A percentile compares a stretch with the other conserved stretches of the same genome.
These are phyloP conservation scores for Phaonia tiefii DNA, from an alignment of 2,888 invertebrate species.

Conservation along the genomic window DNA sequence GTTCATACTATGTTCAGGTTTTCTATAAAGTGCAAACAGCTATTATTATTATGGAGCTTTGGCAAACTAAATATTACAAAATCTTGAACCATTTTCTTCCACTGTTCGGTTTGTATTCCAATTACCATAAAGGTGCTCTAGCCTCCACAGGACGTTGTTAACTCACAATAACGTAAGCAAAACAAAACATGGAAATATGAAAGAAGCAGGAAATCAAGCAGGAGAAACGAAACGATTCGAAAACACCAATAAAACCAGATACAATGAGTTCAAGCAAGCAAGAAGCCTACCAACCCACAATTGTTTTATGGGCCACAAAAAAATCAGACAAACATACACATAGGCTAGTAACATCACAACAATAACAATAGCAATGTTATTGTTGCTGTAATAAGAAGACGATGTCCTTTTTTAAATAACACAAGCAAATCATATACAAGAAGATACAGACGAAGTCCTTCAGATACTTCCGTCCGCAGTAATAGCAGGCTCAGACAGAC, in stretches of 20 bases:
- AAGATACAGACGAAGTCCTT: background rate
- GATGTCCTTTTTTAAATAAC: slow-evolving; percentile 27
- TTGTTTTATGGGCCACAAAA: slow-evolving; percentile 42
- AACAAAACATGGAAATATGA: slow-evolving; percentile 28
- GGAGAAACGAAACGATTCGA: background rate
- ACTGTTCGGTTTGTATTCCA: too few species aligned
- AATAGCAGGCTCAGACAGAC: slow-evolving; percentile 5
- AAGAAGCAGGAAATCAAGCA: slow-evolving; percentile 2
- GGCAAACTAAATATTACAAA: too few species aligned
- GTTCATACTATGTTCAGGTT: too few species aligned
- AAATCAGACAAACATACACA: slow-evolving; percentile 12
- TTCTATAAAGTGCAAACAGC: too few species aligned
- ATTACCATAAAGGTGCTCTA: too few species aligned
- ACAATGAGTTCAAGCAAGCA: slow-evolving; percentile 40
- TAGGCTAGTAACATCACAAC: slow-evolving; percentile 23
- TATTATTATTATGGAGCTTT: too few species aligned
- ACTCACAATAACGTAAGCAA: too few species aligned
- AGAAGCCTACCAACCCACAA: slow-evolving; percentile 43
- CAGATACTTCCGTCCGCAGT: background rate
- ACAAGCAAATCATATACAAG: too few species aligned
- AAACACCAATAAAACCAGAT: slow-evolving; percentile 34
- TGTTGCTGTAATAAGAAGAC: slow-evolving; percentile 36
- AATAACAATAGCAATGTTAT: slow-evolving; percentile 1
- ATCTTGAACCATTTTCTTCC: too few species aligned
- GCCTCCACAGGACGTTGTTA: too few species aligned